Evolutionary conservation across 2,888 invertebrate genomes (phyloP).

Genomic region (Xylota sylvarum): DNA sequence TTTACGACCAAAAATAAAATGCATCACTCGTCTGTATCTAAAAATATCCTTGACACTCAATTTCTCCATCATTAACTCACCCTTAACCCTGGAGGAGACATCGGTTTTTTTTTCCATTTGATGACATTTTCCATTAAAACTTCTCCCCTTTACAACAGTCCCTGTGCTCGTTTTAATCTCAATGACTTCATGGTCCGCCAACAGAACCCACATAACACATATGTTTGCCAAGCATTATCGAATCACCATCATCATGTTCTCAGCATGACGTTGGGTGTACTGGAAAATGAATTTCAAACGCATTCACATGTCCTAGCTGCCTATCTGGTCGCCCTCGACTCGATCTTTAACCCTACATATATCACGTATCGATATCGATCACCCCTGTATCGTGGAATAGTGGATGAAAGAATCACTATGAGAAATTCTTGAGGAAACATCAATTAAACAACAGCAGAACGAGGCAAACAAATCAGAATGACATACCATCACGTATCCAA

Average conservation of each 20-base stretch:
- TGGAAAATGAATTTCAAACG: conserved; percentile 21
- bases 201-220: not conserved
- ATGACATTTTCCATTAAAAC: conserved; percentile 30
- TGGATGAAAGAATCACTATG: conserved; percentile 13
- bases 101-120: not conserved
- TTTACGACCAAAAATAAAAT: conserved; percentile 8
- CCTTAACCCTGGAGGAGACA: conserved; percentile 18
- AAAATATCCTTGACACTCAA: conserved; percentile 32
- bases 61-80: conserved; percentile 14
- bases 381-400: not conserved
- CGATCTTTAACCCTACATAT: conserved; percentile 22
- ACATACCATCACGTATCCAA: conserved; percentile 53
- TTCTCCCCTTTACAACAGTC: not conserved
- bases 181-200: not conserved
- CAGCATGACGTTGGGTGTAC: conserved; percentile 16
- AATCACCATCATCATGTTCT: conserved; percentile 22
- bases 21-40: not conserved
- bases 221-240: conserved; percentile 18
- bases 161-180: not conserved
- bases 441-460: conserved; percentile 48
- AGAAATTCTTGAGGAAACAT: conserved; percentile 60
- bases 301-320: conserved; percentile 12
- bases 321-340: not conserved
- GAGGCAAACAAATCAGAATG: conserved; percentile 60
- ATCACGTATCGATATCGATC: conserved; percentile 14